These are phyloP conservation scores for Drosophila sordidapex DNA, from an alignment of 2,888 invertebrate species.

Conservation along the genomic window DNA sequence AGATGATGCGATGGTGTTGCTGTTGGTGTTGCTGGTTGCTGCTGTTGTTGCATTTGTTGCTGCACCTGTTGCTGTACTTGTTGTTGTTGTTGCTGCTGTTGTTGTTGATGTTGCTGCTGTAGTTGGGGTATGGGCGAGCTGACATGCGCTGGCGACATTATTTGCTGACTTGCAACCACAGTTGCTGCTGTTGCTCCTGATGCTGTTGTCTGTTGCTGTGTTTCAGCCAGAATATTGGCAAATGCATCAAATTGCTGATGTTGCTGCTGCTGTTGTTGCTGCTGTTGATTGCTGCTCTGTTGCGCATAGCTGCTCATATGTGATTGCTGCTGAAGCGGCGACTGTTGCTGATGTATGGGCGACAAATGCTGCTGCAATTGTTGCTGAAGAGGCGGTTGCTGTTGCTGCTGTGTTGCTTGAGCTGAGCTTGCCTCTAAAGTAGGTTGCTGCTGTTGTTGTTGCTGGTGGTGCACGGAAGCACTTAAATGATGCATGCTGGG, in stretches of 20 bases:
- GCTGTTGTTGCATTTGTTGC: slow-evolving; percentile 61
- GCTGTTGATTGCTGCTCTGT: slow-evolving; percentile 57
- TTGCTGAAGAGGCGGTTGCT: slow-evolving; percentile 68
- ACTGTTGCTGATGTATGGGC: slow-evolving; percentile 79
- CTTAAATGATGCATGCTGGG: slow-evolving; percentile 75
- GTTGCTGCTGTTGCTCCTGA: slow-evolving; percentile 37
- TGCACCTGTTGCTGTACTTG: slow-evolving; percentile 50
- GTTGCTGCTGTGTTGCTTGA: slow-evolving; percentile 54
- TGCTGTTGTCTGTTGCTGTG: slow-evolving; percentile 42
- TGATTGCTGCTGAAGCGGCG: slow-evolving; percentile 76
- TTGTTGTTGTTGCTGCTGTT: slow-evolving; percentile 53
- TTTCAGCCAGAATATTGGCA: slow-evolving; percentile 67
- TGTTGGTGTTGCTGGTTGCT: slow-evolving; percentile 69
- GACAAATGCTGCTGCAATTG: slow-evolving; percentile 74
- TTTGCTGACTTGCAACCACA: slow-evolving; percentile 45
- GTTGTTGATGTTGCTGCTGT: slow-evolving; percentile 60
- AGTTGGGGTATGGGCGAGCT: slow-evolving; percentile 59
- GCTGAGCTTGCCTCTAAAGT: slow-evolving; percentile 36
- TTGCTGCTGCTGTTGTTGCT: slow-evolving; percentile 60
- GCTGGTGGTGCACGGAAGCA: slow-evolving; percentile 46
- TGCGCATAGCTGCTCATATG: slow-evolving; percentile 83
- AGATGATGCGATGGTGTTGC: slow-evolving; percentile 77
- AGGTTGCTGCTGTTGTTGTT: slow-evolving; percentile 49
- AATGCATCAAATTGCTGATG: slow-evolving; percentile 75
- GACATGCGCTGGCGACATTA: slow-evolving; percentile 64